phyloP scores from a whole-genome alignment of 1,140 invertebrate genomes.

The Physella acuta region DNA sequence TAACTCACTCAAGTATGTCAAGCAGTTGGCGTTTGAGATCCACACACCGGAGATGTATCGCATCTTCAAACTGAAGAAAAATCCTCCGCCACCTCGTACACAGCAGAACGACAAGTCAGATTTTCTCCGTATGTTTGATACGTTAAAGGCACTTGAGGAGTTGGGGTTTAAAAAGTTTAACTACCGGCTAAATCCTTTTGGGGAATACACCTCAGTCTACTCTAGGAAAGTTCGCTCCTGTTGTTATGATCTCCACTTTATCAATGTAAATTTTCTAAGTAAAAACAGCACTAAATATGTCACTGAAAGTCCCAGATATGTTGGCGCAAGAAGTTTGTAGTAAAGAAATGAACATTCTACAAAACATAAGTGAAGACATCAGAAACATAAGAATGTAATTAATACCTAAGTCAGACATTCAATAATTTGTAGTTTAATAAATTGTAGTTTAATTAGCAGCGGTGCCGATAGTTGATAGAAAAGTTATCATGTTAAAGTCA shows the following conservation, averaged over 20 bases:
- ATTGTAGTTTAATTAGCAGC: too few species aligned
- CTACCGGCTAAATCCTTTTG: constrained; percentile 43
- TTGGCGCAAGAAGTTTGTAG: too few species aligned
- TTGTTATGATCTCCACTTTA: constrained; percentile 44
- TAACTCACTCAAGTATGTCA: constrained; percentile 35
- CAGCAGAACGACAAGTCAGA: constrained; percentile 25
- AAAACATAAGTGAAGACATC: too few species aligned
- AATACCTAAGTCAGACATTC: too few species aligned
- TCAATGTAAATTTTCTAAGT: constrained; percentile 42
- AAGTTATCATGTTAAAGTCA: too few species aligned
- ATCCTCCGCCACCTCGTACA: neutral
- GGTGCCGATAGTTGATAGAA: too few species aligned
- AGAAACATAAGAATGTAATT: too few species aligned
- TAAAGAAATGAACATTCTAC: too few species aligned
- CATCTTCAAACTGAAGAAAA: neutral
- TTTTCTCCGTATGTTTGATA: constrained; percentile 40
- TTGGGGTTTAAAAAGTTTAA: constrained; percentile 42
- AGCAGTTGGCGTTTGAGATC: constrained; percentile 45
- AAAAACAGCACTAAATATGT: constrained; percentile 34
- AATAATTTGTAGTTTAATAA: too few species aligned
- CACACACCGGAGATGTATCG: constrained; percentile 21
- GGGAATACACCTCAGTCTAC: constrained; percentile 34
- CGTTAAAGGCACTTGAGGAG: constrained; percentile 30
- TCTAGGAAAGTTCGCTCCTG: constrained; percentile 31
- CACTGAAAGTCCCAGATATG: too few species aligned